phyloP scores from a whole-genome alignment of 2,113 vertebrate species.

The Columba janthina region DNA sequence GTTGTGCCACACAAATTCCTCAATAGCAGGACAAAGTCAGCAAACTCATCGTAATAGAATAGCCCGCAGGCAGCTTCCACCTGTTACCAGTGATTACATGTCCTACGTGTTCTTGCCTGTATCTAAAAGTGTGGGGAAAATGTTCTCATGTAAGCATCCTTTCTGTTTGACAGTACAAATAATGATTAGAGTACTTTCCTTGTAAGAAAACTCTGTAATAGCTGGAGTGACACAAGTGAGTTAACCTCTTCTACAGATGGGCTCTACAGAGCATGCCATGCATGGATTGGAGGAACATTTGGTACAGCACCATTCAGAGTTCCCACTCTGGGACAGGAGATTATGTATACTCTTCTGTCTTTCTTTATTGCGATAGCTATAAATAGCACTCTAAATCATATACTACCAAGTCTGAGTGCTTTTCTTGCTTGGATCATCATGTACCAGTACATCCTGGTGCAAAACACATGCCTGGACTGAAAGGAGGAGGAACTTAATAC shows the following conservation, averaged over 20 bases:
- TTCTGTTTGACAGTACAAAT: too few species aligned
- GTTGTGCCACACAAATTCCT: not conserved
- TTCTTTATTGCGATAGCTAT: not conserved
- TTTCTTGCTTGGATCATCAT: not conserved
- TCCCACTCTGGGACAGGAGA: not conserved
- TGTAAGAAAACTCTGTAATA: not conserved
- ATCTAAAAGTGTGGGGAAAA: not conserved
- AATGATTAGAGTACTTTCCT: not conserved
- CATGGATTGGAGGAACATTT: not conserved
- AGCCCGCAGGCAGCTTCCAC: not conserved
- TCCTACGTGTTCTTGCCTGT: not conserved
- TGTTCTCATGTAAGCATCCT: not conserved
- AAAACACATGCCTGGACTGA: not conserved
- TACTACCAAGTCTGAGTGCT: not conserved
- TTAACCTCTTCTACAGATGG: not conserved
- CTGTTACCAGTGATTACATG: not conserved
- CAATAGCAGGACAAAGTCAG: not conserved
- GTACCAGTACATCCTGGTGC: not conserved
- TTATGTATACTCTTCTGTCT: not conserved
- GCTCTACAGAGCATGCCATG: not conserved
- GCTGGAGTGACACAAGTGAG: not conserved
- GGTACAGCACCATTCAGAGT: not conserved
- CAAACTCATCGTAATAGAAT: rapidly evolving
- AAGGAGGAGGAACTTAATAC: not conserved
- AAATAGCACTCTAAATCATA: not conserved